Percentiles rank a stretch among this genome's conserved stretches.
phyloP scores from a whole-genome alignment of 2,797 vertebrate genomes.

The Pachyuromys duprasi region DNA sequence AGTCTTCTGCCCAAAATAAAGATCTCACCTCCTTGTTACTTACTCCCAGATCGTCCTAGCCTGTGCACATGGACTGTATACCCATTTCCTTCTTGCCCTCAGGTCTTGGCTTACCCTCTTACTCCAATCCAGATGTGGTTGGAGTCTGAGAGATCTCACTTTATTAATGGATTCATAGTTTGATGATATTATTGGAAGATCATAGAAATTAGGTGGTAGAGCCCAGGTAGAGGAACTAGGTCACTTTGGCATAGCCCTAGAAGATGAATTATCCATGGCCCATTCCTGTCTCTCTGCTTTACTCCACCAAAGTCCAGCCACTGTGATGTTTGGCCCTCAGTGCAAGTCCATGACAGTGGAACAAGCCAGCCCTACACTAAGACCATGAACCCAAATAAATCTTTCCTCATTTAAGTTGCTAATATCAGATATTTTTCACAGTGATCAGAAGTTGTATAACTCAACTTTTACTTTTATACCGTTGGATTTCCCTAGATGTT shows the following conservation, averaged over 20 bases:
- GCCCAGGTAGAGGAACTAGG: background rate
- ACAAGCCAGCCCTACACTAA: background rate
- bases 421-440: background rate
- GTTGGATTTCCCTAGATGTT: background rate
- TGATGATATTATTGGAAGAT: background rate
- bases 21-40: too few species aligned
- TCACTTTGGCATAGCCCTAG: background rate
- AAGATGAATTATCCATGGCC: background rate
- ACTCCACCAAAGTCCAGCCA: background rate
- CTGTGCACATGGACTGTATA: rapidly evolving
- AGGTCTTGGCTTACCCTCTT: background rate
- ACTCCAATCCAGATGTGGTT: background rate
- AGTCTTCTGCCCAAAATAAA: too few species aligned
- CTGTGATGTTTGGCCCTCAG: too few species aligned
- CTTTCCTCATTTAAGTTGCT: too few species aligned
- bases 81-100: background rate
- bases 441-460: background rate
- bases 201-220: background rate
- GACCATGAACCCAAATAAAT: background rate
- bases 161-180: background rate
- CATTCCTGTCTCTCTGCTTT: background rate
- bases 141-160: background rate
- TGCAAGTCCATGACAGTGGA: background rate
- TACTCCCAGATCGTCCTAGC: background rate
- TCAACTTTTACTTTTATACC: background rate